phyloP scores from a whole-genome alignment of 2,113 vertebrate species.

The Cepphus grylle region DNA sequence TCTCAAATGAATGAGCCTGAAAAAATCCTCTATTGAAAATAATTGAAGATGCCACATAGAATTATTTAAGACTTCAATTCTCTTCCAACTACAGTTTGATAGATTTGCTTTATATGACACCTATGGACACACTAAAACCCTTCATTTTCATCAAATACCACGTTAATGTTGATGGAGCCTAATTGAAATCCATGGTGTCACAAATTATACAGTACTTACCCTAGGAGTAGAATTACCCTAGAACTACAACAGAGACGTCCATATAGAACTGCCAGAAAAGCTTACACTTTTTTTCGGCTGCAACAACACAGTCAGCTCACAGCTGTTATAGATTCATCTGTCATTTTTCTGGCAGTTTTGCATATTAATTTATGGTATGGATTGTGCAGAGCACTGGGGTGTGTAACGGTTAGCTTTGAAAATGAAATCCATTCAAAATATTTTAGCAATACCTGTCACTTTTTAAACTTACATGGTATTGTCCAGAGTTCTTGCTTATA shows the following conservation, averaged over 20 bases:
- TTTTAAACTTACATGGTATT: neutral
- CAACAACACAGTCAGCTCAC: neutral
- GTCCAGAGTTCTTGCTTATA: neutral
- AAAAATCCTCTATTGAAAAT: neutral
- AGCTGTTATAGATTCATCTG: neutral
- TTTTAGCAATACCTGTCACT: neutral
- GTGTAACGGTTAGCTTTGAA: neutral
- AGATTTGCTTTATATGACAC: neutral
- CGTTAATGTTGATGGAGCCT: neutral
- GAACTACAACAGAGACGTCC: neutral
- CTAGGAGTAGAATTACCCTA: neutral
- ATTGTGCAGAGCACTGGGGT: neutral
- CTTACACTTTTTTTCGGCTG: neutral
- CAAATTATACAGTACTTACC: neutral
- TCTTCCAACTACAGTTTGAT: neutral
- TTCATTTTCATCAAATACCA: neutral
- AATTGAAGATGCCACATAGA: neutral
- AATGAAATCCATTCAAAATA: neutral
- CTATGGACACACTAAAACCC: neutral
- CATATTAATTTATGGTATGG: constrained; percentile 6
- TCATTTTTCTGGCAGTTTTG: neutral
- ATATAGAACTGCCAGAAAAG: neutral
- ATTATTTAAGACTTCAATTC: neutral
- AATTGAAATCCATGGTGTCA: neutral
- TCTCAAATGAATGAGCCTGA: neutral